These are phyloP conservation scores for Sebastes dallii DNA, from an alignment of 2,797 vertebrate genomes.

Conservation along the genomic window DNA sequence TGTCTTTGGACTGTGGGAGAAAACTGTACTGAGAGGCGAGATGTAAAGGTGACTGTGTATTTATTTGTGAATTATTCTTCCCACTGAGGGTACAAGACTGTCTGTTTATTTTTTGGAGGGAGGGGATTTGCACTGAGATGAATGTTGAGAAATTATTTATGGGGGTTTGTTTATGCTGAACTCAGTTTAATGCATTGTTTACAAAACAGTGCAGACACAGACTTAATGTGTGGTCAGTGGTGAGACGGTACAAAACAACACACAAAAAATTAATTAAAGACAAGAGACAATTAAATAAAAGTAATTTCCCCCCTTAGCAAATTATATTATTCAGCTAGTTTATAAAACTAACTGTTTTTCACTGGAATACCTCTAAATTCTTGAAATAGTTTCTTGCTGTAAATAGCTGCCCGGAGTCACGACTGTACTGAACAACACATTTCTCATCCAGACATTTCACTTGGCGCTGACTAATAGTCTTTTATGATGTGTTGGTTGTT, in stretches of 20 bases:
- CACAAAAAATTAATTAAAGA: background rate
- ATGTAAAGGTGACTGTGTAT: background rate
- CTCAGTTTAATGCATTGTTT: conserved; percentile 11
- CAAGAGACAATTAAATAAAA: background rate
- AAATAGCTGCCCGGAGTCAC: conserved; percentile 18
- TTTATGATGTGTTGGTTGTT: conserved; percentile 58
- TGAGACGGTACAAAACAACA: background rate
- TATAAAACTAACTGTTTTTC: background rate
- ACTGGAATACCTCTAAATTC: conserved; percentile 31
- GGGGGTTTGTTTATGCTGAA: conserved; percentile 26
- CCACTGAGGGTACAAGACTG: background rate
- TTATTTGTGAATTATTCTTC: conserved; percentile 2
- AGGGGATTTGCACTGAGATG: background rate
- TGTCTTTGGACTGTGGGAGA: background rate
- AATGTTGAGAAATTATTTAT: conserved; percentile 18
- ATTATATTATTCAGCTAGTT: background rate
- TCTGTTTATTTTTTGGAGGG: conserved; percentile 8
- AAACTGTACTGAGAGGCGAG: background rate
- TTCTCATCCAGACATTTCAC: conserved; percentile 25
- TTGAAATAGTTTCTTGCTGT: conserved; percentile 35
- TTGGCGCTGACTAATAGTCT: conserved; percentile 7
- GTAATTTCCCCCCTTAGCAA: background rate
- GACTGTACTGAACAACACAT: conserved; percentile 19
- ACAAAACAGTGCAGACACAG: background rate
- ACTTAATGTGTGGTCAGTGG: conserved; percentile 11